Evolutionary conservation across 2,113 vertebrate species (phyloP).

Genomic region (Etheostoma cragini): DNA sequence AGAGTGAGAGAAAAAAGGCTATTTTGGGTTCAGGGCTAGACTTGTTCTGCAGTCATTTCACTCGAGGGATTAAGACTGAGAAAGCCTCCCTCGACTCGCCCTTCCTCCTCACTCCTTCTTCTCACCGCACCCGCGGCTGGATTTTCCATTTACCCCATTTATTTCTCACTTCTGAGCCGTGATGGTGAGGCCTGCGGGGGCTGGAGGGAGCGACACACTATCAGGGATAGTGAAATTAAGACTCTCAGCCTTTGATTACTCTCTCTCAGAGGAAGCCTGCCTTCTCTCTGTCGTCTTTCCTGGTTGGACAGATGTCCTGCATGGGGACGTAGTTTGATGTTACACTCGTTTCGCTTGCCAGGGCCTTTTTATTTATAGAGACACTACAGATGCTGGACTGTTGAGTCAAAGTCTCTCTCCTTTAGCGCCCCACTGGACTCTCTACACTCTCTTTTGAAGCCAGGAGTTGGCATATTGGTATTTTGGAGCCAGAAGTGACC

Average conservation of each 20-base stretch:
- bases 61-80: conserved; percentile 59
- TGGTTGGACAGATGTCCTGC: not conserved
- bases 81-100: conserved; percentile 41
- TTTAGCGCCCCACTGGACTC: not conserved
- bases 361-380: not conserved
- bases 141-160: conserved; percentile 70
- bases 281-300: not conserved
- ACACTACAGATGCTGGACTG: not conserved
- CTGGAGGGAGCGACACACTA: conserved; percentile 29
- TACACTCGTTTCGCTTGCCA: not conserved
- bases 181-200: conserved; percentile 50
- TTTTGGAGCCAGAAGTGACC: no score
- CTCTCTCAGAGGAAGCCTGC: conserved; percentile 9
- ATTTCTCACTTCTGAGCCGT: conserved; percentile 62
- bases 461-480: no score
- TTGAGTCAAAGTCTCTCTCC: conserved; percentile 1
- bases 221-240: conserved; percentile 60
- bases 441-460: not conserved
- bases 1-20: conserved; percentile 15
- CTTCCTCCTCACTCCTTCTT: conserved; percentile 23
- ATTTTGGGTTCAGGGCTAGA: conserved; percentile 52
- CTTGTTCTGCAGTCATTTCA: conserved; percentile 61
- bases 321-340: not conserved
- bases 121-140: conserved; percentile 48
- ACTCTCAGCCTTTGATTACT: conserved; percentile 51